A percentile compares a stretch with the other conserved stretches of the same genome.
These are phyloP conservation scores for Cabera pusaria DNA, from an alignment of 2,888 invertebrate species.

Conservation along the genomic window DNA sequence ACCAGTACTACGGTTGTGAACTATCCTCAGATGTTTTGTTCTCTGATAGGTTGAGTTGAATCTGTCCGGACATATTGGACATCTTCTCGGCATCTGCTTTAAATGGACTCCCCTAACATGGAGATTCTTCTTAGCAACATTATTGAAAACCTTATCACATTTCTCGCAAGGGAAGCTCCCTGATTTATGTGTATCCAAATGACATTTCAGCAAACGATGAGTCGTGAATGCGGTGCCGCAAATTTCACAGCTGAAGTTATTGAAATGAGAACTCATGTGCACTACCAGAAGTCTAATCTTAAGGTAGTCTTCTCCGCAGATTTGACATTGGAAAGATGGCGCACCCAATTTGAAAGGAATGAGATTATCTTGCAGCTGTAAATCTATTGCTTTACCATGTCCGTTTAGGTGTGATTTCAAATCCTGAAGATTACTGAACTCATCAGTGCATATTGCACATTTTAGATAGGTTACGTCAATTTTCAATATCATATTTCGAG, in stretches of 20 bases:
- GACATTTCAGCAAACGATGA: conserved; percentile 48
- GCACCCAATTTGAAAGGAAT: conserved; percentile 63
- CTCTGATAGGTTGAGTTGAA: conserved; percentile 66
- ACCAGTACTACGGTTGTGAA: conserved; percentile 54
- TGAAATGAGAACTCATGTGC: conserved; percentile 70
- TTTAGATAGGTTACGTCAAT: conserved; percentile 57
- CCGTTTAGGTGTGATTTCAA: conserved; percentile 57
- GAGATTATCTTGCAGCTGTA: conserved; percentile 52
- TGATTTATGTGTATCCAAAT: conserved; percentile 55
- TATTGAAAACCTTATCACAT: conserved; percentile 67
- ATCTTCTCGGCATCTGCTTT: conserved; percentile 52
- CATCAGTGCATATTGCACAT: conserved; percentile 55
- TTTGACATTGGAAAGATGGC: conserved; percentile 55
- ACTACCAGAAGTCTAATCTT: conserved; percentile 59
- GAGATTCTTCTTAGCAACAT: conserved; percentile 48
- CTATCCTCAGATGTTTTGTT: conserved; percentile 60
- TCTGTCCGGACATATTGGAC: conserved; percentile 64
- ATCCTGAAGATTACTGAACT: conserved; percentile 38
- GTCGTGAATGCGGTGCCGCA: conserved; percentile 65
- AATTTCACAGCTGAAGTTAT: conserved; percentile 66
- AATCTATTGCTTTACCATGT: conserved; percentile 53
- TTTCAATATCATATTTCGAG: conserved; percentile 56
- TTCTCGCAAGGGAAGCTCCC: conserved; percentile 63
- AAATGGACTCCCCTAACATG: conserved; percentile 62
- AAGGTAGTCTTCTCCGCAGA: conserved; percentile 53